A percentile compares a stretch with the other conserved stretches of the same genome.
Conservation (phyloP, 2,888 invertebrate genomes). For the Diarsia brunnea region DNA sequence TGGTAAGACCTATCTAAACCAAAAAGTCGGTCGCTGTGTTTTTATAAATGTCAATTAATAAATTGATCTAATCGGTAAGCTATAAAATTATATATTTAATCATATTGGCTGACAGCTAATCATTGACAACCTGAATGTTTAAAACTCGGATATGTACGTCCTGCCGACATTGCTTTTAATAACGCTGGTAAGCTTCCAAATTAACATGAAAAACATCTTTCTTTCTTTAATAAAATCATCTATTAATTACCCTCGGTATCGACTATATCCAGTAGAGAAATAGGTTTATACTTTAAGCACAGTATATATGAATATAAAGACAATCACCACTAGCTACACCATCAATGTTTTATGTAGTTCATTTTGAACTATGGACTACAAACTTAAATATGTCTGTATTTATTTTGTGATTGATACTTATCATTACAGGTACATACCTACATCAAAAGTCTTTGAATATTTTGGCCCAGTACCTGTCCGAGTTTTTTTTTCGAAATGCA, state of each 20-base stretch:
- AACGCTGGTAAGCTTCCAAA: background rate
- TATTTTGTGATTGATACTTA: background rate
- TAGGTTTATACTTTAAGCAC: background rate
- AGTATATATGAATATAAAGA: background rate
- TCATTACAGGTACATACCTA: background rate
- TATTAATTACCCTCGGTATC: background rate
- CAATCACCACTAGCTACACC: background rate
- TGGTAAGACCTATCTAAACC: background rate
- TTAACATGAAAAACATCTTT: background rate
- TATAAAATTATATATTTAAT: constrained; percentile 14
- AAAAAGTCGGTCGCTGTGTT: constrained; percentile 21
- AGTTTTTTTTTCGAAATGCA: background rate
- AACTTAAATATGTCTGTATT: background rate
- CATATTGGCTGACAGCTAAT: constrained; percentile 3
- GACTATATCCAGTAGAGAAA: background rate
- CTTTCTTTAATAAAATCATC: background rate
- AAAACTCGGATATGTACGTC: background rate
- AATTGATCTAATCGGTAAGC: constrained; percentile 36
- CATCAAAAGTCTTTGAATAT: background rate
- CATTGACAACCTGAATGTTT: constrained; percentile 11
- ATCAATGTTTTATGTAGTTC: background rate
- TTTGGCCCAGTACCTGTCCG: background rate
- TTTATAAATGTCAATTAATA: constrained; percentile 62
- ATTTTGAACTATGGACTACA: background rate
- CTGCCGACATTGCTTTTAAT: background rate